These are phyloP conservation scores for Eurystomus glaucurus DNA, from an alignment of 2,797 vertebrate species.

Conservation along the genomic window DNA sequence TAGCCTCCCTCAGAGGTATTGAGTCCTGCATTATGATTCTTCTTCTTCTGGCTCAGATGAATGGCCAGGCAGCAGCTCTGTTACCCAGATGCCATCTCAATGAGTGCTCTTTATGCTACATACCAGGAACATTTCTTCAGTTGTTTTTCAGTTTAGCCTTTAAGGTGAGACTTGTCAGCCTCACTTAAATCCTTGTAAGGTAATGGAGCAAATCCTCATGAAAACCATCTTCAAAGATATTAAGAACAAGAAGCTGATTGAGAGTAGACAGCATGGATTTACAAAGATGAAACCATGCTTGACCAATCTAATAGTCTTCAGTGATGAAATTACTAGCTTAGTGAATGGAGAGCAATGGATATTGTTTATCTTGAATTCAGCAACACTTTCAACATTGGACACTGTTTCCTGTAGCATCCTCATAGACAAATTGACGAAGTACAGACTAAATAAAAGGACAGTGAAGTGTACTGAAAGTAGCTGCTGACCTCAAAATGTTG, in stretches of 20 bases:
- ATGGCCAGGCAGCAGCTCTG: not conserved
- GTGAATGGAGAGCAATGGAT: not conserved
- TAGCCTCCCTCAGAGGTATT: not conserved
- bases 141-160: not conserved
- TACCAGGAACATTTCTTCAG: not conserved
- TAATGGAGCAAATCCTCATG: not conserved
- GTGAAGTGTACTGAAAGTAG: not conserved
- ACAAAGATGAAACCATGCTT: not conserved
- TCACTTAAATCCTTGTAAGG: not conserved
- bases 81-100: not conserved
- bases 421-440: not conserved
- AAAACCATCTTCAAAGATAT: not conserved
- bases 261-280: not conserved
- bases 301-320: not conserved
- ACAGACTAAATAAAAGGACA: not conserved
- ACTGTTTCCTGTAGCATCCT: not conserved
- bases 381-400: not conserved
- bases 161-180: not conserved
- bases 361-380: not conserved
- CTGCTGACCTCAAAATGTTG: not conserved
- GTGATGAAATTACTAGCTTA: not conserved
- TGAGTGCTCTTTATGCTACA: fast-evolving
- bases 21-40: not conserved
- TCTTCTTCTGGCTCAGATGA: not conserved
- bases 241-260: not conserved